phyloP scores from a whole-genome alignment of 2,797 vertebrate genomes.

The Mormyrops boulengeri region DNA sequence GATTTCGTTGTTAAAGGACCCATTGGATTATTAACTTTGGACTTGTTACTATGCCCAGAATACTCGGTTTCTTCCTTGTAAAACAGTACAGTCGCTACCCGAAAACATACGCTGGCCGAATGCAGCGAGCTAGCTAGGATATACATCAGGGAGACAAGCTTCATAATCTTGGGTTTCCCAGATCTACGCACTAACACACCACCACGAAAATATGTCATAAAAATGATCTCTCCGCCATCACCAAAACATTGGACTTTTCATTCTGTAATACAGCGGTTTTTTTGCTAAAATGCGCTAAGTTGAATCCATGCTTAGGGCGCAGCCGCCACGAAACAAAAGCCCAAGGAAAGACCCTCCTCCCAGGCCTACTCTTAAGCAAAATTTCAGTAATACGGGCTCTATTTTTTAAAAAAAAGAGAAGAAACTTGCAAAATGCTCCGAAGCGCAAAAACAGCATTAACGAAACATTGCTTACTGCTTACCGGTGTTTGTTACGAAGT shows the following conservation, averaged over 20 bases:
- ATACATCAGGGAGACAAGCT: background rate
- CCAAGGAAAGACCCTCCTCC: slow-evolving; percentile 27
- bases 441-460: background rate
- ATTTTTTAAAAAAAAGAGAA: background rate
- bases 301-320: background rate
- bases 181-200: background rate
- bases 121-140: background rate
- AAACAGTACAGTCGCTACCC: background rate
- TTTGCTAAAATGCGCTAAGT: background rate
- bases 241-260: background rate
- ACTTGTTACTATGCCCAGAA: background rate
- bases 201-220: background rate
- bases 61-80: background rate
- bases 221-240: background rate
- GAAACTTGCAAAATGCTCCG: background rate
- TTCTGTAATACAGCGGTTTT: background rate
- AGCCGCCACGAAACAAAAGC: slow-evolving; percentile 36
- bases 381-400: background rate
- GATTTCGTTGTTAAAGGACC: background rate
- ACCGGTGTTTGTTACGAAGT: background rate
- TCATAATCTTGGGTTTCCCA: background rate
- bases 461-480: background rate
- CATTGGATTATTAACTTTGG: background rate
- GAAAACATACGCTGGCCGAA: background rate
- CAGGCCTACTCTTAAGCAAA: slow-evolving; percentile 26